These are phyloP conservation scores for Caenorhabditis sp. DNA, from an alignment of 2,888 invertebrate species.

Conservation along the genomic window DNA sequence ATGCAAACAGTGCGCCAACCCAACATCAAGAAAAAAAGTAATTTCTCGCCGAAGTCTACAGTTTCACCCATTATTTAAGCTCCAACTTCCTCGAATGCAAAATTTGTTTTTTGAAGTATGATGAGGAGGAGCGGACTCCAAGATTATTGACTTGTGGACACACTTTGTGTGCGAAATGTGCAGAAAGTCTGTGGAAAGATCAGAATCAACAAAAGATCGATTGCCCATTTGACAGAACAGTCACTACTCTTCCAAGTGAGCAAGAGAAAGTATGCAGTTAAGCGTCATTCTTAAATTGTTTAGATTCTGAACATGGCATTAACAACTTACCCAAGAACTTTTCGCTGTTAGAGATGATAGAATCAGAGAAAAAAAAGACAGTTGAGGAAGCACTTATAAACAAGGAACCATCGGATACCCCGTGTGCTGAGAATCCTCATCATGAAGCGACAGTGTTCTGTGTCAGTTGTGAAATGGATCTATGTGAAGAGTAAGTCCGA, in stretches of 20 bases:
- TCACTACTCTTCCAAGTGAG: background rate
- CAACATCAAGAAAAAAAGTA: no score
- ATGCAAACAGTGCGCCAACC: no score
- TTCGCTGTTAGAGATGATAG: background rate
- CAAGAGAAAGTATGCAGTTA: no score
- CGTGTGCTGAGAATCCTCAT: background rate
- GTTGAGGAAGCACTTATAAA: no score
- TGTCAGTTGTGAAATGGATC: no score
- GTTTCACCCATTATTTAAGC: background rate
- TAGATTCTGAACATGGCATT: background rate
- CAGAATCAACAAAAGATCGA: background rate
- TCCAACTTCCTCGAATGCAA: background rate
- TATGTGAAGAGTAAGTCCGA: no score
- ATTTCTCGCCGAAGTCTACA: no score
- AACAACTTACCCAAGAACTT: background rate
- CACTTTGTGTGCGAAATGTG: background rate
- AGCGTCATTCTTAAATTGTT: background rate
- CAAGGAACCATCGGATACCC: background rate
- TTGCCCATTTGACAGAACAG: background rate
- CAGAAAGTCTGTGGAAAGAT: background rate
- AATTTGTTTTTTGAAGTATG: background rate
- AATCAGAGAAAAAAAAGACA: no score
- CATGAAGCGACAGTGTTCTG: no score
- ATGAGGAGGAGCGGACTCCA: background rate
- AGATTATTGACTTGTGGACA: background rate